Base-by-base conservation (phyloP, 2,113 vertebrate genomes). In the Lontra canadensis region DNA sequence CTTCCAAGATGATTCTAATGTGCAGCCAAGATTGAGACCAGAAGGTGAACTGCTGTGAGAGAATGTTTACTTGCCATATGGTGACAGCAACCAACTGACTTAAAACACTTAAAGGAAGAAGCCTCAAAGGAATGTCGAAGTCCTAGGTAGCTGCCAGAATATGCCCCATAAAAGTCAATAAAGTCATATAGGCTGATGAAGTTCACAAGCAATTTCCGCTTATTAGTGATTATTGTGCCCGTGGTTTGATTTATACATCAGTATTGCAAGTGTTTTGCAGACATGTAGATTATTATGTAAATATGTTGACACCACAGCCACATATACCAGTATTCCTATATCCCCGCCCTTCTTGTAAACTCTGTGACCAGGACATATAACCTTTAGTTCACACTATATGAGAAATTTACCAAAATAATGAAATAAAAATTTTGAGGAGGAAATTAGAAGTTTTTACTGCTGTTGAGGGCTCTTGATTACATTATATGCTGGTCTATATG, bases 341-440 rank as follows among this genome's bases (percentile, higher is more conserved):
- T 74, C 39, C 18, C 55, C 73, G n/a, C 18, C 52, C 44, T 83
- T 83, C 44, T 83, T 83, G 6, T 76, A 78, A 67, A n/a, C 7
- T 94, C 73, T 52, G 0, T 25, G 34, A 65, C 21, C 34, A 63
- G n/a, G 87, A 57, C 29, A 21, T 59, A 13, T 6, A 47, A 42
- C 71, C 36, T 95, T 65, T 73, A 31, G 49, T 94, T 92, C 36
- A 63, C 13, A 84, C 4, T 88, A 9, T 36, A 14, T 89, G 88
- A 69, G 42, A 90, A 90, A 76, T 85, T 47, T 63, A 76, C 52
- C 85, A 76, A 88, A 92, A 86, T 63, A 78, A 42, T 61, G 9
- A 71, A 81, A n/a, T 79, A 81, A 78, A 91, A 52, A 47, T 74
- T 94, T 76, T 90, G 47, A 88, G 65, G 76, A 92, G 39, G 36